These are phyloP conservation scores for Acholoe squamosa DNA, from an alignment of 2,888 invertebrate species.

Conservation along the genomic window DNA sequence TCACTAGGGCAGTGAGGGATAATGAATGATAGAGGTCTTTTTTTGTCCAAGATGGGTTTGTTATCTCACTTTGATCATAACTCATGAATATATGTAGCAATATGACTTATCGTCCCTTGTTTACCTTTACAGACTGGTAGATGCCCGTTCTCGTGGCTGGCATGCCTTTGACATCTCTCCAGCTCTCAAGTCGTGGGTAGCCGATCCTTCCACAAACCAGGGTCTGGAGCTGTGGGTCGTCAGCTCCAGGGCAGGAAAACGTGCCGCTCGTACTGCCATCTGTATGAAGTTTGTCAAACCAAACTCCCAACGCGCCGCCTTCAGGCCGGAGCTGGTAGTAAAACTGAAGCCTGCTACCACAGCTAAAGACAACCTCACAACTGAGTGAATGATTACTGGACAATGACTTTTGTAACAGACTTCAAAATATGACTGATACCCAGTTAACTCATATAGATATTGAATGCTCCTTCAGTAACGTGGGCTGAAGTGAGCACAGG, in stretches of 20 bases:
- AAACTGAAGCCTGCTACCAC: slow-evolving; percentile 40
- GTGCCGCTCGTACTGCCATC: slow-evolving; percentile 32
- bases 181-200: slow-evolving; percentile 54
- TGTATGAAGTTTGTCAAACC: slow-evolving; percentile 58
- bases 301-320: slow-evolving; percentile 22
- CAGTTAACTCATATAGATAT: too few relatives aligned
- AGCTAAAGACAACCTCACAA: neutral
- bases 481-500: too few relatives aligned
- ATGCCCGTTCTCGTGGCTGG: slow-evolving; percentile 51
- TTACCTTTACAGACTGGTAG: slow-evolving; percentile 47
- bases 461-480: too few relatives aligned
- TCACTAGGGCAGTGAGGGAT: too few relatives aligned
- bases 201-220: neutral
- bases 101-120: neutral
- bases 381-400: neutral
- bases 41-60: too few relatives aligned
- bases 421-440: too few relatives aligned
- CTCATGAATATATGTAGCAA: neutral
- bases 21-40: too few relatives aligned
- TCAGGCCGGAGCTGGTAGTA: slow-evolving; percentile 55
- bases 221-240: slow-evolving; percentile 62
- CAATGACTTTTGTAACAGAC: too few relatives aligned
- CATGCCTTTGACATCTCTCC: slow-evolving; percentile 39
- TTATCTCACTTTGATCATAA: too few relatives aligned
- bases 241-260: slow-evolving; percentile 37